phyloP scores from a whole-genome alignment of 2,888 invertebrate species.

The Dynastes tityus region DNA sequence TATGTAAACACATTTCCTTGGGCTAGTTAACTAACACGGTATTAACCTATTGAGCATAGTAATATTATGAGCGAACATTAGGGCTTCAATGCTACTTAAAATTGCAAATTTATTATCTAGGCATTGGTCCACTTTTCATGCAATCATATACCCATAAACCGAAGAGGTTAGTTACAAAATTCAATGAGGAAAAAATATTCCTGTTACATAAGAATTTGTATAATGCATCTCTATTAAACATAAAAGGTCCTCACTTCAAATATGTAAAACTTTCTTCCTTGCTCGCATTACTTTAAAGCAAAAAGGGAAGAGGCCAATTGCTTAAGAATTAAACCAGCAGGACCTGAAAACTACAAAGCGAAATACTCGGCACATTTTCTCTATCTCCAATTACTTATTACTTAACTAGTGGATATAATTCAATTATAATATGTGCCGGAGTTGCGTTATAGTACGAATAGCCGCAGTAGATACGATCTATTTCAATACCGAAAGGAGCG shows the following conservation, averaged over 20 bases:
- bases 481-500: slow-evolving; percentile 4
- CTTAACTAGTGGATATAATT: slow-evolving; percentile 45
- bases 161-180: slow-evolving; percentile 18
- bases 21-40: no score
- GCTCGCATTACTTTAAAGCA: not conserved
- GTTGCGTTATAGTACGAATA: slow-evolving; percentile 12
- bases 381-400: slow-evolving; percentile 44
- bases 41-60: no score
- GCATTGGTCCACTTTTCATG: not conserved
- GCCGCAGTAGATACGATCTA: slow-evolving; percentile 11
- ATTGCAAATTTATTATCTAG: no score
- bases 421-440: slow-evolving; percentile 31
- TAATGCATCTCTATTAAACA: slow-evolving; percentile 53
- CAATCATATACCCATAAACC: slow-evolving; percentile 14
- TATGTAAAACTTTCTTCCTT: slow-evolving; percentile 30
- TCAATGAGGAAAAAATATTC: slow-evolving; percentile 22
- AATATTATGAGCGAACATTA: no score
- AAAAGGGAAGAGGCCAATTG: slow-evolving; percentile 20
- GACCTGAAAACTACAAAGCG: slow-evolving; percentile 32
- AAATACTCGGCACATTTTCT: slow-evolving; percentile 19
- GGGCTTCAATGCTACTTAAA: no score
- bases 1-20: no score
- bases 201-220: slow-evolving; percentile 49
- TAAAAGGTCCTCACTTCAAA: slow-evolving; percentile 34
- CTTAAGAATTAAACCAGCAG: slow-evolving; percentile 34